Base-by-base conservation (phyloP, 35 echinoderm and acorn worm genomes). In the Lytechinus pictus region DNA sequence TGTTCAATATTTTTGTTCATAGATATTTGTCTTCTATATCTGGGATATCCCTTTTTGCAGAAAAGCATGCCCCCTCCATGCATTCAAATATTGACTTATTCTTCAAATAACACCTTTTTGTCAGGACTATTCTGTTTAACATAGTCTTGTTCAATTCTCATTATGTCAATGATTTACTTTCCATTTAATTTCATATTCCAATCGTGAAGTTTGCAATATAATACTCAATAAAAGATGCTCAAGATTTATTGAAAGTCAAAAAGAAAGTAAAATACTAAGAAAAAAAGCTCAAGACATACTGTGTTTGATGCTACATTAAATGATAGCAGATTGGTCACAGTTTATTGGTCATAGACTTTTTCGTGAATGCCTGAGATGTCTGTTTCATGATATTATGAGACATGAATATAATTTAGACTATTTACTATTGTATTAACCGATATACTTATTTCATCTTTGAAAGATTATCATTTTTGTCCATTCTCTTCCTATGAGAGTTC, bases 41-140 rank as follows among this genome's bases (percentile, higher is more conserved):
- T 79, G 16, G 66, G 66, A 79, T 79, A 79, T 79, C 66, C 66
- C 16, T 7, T 44, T 44, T 79, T 11, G n/a, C 66, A 79, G 19
- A 79, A 79, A 24, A 79, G 66, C 66, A 79, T 16, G 66, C 66
- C 66, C 66, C 33, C 66, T 16, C 16, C 66, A 79, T 24, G n/a
- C 66, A 24, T 79, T 79, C 66, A 79, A 79, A 79, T 79, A 79
- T 79, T 79, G 66, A 79, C 66, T 79, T 79, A 79, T 79, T n/a
- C 66, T n/a, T 79, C 66, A 79, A 79, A 79, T 79, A 27, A 79
- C 66, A 79, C 66, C 66, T 79, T 79, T 79, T 79, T 24, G 4
- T 79, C 14, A 79, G 66, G 66, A 79, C 2, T 79, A 79, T 79
- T 79, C 7, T 24, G 21, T 24, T 21, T 6, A 79, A 16, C 12